Conservation (phyloP, 2,888 invertebrate genomes). For the Hyles lineata region DNA sequence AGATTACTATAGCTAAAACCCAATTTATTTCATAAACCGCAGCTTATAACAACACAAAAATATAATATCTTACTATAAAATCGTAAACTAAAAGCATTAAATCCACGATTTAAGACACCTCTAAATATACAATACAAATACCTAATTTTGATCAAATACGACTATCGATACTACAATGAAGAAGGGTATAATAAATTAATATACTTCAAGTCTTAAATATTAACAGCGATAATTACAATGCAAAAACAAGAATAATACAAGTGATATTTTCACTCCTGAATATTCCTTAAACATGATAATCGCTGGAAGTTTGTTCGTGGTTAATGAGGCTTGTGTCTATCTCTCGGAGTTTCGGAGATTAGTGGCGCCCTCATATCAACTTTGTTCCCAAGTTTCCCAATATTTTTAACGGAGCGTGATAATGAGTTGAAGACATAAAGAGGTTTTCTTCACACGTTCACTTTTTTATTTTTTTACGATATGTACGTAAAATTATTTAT, state of each 20-base stretch:
- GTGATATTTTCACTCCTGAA: not conserved
- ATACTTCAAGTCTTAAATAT: too few relatives aligned
- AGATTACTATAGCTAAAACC: too few relatives aligned
- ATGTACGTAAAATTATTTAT: not conserved
- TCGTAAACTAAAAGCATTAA: too few relatives aligned
- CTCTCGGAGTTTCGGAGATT: slow-evolving; percentile 48
- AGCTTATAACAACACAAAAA: too few relatives aligned
- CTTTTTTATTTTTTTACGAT: not conserved
- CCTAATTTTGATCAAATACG: too few relatives aligned
- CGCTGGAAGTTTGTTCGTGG: slow-evolving; percentile 25
- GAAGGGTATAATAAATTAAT: too few relatives aligned
- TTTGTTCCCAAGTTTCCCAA: slow-evolving; percentile 40
- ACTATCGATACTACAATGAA: too few relatives aligned
- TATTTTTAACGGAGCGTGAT: slow-evolving; percentile 44
- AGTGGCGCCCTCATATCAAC: slow-evolving; percentile 40
- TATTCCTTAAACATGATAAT: not conserved
- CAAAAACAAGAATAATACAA: not conserved
- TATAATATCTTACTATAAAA: too few relatives aligned
- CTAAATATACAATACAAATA: too few relatives aligned
- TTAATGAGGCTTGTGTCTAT: slow-evolving; percentile 52
- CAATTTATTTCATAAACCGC: too few relatives aligned
- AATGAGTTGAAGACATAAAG: slow-evolving; percentile 41
- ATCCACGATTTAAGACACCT: too few relatives aligned
- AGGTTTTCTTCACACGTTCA: not conserved
- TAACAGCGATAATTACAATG: too few relatives aligned